Percentiles rank a stretch among this genome's conserved stretches.
These are phyloP conservation scores for Catharus ustulatus DNA, from an alignment of 2,797 vertebrate genomes.

Conservation along the genomic window DNA sequence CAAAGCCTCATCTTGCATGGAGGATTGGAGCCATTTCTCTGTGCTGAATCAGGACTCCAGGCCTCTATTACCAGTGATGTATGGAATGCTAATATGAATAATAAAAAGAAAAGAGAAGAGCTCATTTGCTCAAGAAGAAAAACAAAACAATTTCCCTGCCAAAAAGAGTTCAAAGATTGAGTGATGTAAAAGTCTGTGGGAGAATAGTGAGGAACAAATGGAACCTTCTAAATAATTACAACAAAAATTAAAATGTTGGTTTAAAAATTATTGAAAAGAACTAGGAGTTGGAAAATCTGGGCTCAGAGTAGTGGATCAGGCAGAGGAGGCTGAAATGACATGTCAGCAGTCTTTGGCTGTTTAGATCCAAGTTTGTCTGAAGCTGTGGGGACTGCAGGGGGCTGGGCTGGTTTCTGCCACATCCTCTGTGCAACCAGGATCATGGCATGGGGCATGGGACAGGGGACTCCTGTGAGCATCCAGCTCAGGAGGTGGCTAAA, in stretches of 20 bases:
- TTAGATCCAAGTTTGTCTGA: background rate
- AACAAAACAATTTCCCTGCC: background rate
- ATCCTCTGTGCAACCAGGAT: rapidly evolving
- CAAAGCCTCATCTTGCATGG: background rate
- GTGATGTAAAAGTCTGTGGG: background rate
- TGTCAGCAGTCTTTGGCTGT: background rate
- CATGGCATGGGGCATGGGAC: rapidly evolving
- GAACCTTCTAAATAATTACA: background rate
- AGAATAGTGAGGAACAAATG: background rate
- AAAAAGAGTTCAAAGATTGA: background rate
- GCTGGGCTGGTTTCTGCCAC: background rate
- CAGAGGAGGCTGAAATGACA: background rate
- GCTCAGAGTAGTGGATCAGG: background rate
- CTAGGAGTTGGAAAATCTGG: background rate
- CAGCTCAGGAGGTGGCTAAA: background rate
- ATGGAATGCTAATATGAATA: background rate
- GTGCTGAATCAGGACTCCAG: background rate
- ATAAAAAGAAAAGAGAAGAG: background rate
- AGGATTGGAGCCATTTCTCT: background rate
- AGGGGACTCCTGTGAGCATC: rapidly evolving
- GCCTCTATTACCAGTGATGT: background rate
- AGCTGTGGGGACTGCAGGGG: background rate
- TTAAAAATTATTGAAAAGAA: background rate
- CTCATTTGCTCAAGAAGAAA: background rate
- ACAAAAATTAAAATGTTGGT: background rate